Evolutionary conservation across 2,113 vertebrate genomes (phyloP), one percentile per base, ranked within the genome.

Genomic region (Pseudolaguvia tuberculata): DNA sequence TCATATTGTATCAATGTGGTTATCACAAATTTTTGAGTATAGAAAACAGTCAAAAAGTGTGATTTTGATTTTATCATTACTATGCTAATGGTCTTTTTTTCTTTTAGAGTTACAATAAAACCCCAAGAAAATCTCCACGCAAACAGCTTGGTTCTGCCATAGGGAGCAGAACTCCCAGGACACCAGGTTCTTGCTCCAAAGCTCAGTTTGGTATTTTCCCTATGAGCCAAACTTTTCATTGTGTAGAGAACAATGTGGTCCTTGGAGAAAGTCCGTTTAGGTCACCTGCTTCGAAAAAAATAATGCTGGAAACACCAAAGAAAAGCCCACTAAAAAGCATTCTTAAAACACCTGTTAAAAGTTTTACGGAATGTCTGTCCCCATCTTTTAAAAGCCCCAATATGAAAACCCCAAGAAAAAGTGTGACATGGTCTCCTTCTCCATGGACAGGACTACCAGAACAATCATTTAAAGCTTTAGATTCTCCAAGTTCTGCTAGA

Each of bases 61-160:
- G 39, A 39, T 4, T 68, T 58, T 25, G 11, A 53, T 50, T n/a
- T 21, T 35, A 15, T 67, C 47, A 42, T n/a, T 68, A 35, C 47
- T 2, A 5, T 65, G n/a, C 59, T 74, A 35, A 67, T n/a, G 20
- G 4, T 72, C 69, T 69, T 42, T 69, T 79, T 67, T 27, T 0
- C 1, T 2, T 7, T 15, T 74, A 92, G 91, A 88, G 84, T 85
- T 87, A 83, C 51, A 84, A 79, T 62, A 90, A 94, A 91, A 94
- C 89, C 0, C 86, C 86, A 72, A 78, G 39, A 31, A 90, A 88
- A 70, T 82, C 78, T 39, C 81, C 72, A 0, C 67, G 73, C 62
- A 91, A 87, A 76, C 68, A 47, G 15, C 42, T 58, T 5, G 79
- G 25, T 45, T 84, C 83, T 71, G 2, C 8, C 42, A 31, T 31